Conservation (phyloP, 1,140 invertebrate genomes). For the Procambarus clarkii region DNA sequence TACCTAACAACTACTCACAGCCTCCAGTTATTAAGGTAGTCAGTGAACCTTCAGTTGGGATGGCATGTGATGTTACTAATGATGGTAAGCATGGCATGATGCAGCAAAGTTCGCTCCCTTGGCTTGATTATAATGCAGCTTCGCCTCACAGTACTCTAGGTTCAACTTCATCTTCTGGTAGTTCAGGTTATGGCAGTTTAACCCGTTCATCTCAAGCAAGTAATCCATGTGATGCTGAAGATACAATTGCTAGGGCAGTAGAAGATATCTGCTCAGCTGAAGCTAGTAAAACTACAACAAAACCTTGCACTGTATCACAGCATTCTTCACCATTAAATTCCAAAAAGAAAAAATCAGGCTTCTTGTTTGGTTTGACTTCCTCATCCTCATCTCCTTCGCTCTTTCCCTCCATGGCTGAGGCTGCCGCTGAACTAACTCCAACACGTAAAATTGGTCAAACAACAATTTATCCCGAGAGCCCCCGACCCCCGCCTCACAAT, state of each 20-base stretch:
- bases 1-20: conserved; percentile 63
- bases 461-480: conserved; percentile 52
- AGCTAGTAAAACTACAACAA: conserved; percentile 10
- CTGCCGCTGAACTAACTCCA: conserved; percentile 61
- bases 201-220: conserved; percentile 48
- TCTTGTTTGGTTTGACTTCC: conserved; percentile 53
- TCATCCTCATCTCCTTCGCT: conserved; percentile 67
- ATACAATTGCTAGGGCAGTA: conserved; percentile 12
- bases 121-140: conserved; percentile 63
- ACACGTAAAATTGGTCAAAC: conserved; percentile 64
- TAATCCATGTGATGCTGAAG: conserved; percentile 45
- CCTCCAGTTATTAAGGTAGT: conserved; percentile 54
- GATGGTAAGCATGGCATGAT: conserved; percentile 60
- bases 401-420: conserved; percentile 56
- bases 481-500: conserved; percentile 51
- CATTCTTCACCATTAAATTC: conserved; percentile 44
- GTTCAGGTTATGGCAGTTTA: conserved; percentile 66
- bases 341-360: conserved; percentile 59
- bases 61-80: conserved; percentile 45
- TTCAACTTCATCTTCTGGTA: conserved; percentile 62
- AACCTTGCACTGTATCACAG: conserved; percentile 24
- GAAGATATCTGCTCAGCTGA: conserved; percentile 36
- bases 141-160: conserved; percentile 62
- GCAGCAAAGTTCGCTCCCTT: conserved; percentile 57
- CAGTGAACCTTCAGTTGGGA: conserved; percentile 46